phyloP scores from a whole-genome alignment of 2,113 vertebrate genomes.

The Etheostoma spectabile region DNA sequence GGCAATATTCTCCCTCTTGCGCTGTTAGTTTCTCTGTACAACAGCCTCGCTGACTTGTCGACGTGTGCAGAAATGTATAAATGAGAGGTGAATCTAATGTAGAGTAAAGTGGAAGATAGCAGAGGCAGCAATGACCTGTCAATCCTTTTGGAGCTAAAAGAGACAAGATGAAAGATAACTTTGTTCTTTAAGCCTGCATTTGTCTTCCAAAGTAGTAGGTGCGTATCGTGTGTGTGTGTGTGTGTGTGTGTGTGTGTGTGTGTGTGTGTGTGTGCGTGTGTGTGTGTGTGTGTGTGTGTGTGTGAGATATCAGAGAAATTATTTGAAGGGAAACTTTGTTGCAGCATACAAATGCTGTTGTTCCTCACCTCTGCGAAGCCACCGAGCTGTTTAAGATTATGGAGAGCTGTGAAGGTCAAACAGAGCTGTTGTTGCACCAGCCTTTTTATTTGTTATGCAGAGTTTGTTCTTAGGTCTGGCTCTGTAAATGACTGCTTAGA shows the following conservation, averaged over 20 bases:
- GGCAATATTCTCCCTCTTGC: slow-evolving; percentile 56
- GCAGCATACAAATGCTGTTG: slow-evolving; percentile 48
- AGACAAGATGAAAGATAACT: slow-evolving; percentile 36
- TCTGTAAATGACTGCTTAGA: slow-evolving; percentile 3
- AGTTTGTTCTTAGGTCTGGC: slow-evolving; percentile 24
- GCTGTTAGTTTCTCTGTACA: slow-evolving; percentile 15
- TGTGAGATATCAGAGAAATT: slow-evolving; percentile 9
- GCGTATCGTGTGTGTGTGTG: no score
- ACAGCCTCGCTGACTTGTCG: slow-evolving; percentile 8
- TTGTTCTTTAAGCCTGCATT: slow-evolving; percentile 31
- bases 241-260: neutral
- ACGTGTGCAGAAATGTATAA: slow-evolving; percentile 35
- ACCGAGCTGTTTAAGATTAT: slow-evolving; percentile 37
- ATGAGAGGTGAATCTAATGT: slow-evolving; percentile 28
- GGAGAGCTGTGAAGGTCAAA: slow-evolving; percentile 51
- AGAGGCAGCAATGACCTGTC: slow-evolving; percentile 34
- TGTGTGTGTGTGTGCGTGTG: slow-evolving; percentile 21
- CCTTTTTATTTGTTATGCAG: slow-evolving; percentile 45
- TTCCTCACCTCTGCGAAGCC: slow-evolving; percentile 49
- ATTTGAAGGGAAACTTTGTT: slow-evolving; percentile 45
- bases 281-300: slow-evolving; percentile 44
- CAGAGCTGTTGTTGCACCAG: slow-evolving; percentile 51
- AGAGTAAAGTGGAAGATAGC: slow-evolving; percentile 10
- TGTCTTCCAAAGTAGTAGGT: slow-evolving; percentile 5
- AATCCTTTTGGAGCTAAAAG: slow-evolving; percentile 19